Conservation (phyloP, 2,797 vertebrate species). For the Cirrhinus molitorella region DNA sequence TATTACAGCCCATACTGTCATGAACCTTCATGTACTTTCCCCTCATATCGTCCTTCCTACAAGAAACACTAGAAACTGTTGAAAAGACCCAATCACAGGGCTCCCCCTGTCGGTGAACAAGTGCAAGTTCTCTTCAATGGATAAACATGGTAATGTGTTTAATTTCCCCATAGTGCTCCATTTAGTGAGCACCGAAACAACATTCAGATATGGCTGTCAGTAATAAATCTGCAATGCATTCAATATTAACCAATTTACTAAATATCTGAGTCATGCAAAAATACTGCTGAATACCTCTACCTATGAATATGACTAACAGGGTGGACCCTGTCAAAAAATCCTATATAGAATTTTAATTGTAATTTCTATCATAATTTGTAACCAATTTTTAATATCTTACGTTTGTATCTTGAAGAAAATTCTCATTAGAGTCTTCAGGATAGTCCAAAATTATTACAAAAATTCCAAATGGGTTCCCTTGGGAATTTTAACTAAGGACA, state of each 20-base stretch:
- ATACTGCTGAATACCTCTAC: neutral
- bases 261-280: neutral
- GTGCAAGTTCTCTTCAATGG: neutral
- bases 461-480: neutral
- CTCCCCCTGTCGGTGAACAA: slow-evolving; percentile 42
- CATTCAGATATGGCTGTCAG: neutral
- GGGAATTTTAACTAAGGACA: neutral
- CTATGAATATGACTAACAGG: neutral
- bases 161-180: neutral
- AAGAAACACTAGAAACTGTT: neutral
- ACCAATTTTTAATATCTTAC: neutral
- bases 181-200: neutral
- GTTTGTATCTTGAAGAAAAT: neutral
- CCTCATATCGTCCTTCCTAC: neutral
- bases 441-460: neutral
- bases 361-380: neutral
- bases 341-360: neutral
- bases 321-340: neutral
- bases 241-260: neutral
- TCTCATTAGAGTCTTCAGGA: neutral
- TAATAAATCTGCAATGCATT: neutral
- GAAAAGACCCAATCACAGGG: neutral
- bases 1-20: neutral
- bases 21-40: neutral
- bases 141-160: neutral